These are phyloP conservation scores for Hemaris fuciformis DNA, from an alignment of 2,888 invertebrate species.

Conservation along the genomic window DNA sequence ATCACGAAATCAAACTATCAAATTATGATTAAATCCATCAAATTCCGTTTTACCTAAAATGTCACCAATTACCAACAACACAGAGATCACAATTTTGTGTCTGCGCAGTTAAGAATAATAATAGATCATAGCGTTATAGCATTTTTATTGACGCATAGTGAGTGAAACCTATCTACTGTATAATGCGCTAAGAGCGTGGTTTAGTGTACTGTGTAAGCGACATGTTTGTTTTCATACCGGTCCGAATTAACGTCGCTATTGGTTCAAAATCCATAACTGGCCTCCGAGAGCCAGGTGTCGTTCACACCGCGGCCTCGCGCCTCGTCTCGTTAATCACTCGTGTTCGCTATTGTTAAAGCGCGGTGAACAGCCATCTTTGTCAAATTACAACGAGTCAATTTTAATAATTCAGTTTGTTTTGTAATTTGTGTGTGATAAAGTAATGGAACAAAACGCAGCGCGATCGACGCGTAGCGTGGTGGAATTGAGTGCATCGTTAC, in stretches of 20 bases:
- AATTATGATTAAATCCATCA: not conserved
- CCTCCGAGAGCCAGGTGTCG: conserved; percentile 81
- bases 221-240: conserved; percentile 81
- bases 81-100: conserved; percentile 15
- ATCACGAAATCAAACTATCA: too few relatives aligned
- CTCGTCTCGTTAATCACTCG: conserved; percentile 81
- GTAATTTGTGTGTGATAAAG: conserved; percentile 48
- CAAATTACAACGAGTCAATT: conserved; percentile 77
- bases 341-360: conserved; percentile 79
- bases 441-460: conserved; percentile 68
- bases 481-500: conserved; percentile 63
- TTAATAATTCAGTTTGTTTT: conserved; percentile 62
- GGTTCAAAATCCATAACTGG: conserved; percentile 82
- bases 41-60: not conserved
- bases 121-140: conserved; percentile 30
- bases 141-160: conserved; percentile 63
- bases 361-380: conserved; percentile 80
- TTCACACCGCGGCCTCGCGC: conserved; percentile 82
- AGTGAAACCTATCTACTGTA: conserved; percentile 55
- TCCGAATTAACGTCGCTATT: conserved; percentile 81
- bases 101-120: conserved; percentile 35
- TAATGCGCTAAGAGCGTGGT: conserved; percentile 51
- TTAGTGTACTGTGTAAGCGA: conserved; percentile 27
- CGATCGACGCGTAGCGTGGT: conserved; percentile 58
- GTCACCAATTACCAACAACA: not conserved